Evolutionary conservation across 2,113 vertebrate genomes (phyloP).

Genomic region (Hystrix brachyura): DNA sequence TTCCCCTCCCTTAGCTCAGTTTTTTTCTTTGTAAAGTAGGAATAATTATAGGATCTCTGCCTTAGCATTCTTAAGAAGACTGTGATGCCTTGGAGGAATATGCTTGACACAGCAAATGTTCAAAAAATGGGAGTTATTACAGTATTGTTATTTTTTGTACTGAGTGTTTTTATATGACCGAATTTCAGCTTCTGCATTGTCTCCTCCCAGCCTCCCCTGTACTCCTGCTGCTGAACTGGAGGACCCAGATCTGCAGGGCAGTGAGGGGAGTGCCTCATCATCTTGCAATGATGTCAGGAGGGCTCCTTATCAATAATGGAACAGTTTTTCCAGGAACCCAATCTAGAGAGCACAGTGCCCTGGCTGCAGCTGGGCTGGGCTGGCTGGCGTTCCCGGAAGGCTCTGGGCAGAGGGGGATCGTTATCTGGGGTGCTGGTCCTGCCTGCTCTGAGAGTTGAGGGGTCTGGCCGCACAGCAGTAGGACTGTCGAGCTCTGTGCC

Average conservation of each 20-base stretch:
- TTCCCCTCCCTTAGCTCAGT: not conserved
- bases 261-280: conserved; percentile 70
- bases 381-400: conserved; percentile 78
- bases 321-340: conserved; percentile 88
- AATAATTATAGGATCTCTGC: not conserved
- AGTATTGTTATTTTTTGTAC: not conserved
- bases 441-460: conserved; percentile 39
- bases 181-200: not conserved
- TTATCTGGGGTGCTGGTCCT: conserved; percentile 67
- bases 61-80: not conserved
- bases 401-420: conserved; percentile 13
- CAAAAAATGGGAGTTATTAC: not conserved
- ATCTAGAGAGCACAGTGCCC: conserved; percentile 77
- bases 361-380: conserved; percentile 50
- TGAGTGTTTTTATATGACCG: not conserved
- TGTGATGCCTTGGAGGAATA: not conserved
- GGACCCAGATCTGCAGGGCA: conserved; percentile 70
- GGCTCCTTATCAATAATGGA: conserved; percentile 86
- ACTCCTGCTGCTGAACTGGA: conserved; percentile 56
- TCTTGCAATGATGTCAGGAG: conserved; percentile 81
- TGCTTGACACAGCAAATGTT: not conserved
- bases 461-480: not conserved
- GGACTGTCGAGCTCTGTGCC: not conserved
- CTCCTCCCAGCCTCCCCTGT: not conserved
- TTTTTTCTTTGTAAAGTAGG: not conserved